Conservation (phyloP, 2,797 vertebrate genomes). For the Myripristis jacobus region DNA sequence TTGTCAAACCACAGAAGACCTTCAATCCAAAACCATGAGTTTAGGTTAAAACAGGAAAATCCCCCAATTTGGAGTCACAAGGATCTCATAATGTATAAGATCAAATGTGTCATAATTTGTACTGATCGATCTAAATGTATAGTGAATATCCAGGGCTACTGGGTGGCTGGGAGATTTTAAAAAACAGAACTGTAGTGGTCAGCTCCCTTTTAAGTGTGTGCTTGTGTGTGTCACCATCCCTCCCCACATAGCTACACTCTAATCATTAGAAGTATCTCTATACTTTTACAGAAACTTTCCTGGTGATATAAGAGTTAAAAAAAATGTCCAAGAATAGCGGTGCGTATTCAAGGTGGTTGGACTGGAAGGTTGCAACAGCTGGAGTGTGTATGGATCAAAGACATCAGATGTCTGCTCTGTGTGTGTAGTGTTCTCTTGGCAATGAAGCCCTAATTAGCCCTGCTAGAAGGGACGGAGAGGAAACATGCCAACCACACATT, state of each 20-base stretch:
- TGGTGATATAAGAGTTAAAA: conserved; percentile 35
- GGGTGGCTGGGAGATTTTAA: conserved; percentile 18
- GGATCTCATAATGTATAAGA: not conserved
- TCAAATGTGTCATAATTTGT: conserved; percentile 23
- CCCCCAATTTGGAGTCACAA: not conserved
- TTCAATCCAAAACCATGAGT: too few relatives aligned
- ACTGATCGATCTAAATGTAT: conserved; percentile 22
- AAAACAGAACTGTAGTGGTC: conserved; percentile 17
- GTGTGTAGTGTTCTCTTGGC: conserved; percentile 73
- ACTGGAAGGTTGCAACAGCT: conserved; percentile 74
- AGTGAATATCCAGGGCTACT: conserved; percentile 18
- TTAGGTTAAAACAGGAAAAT: not conserved
- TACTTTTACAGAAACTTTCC: conserved; percentile 6
- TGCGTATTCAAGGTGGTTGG: conserved; percentile 44
- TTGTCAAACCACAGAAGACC: too few relatives aligned
- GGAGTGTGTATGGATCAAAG: conserved; percentile 79
- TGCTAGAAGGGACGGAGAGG: conserved; percentile 71
- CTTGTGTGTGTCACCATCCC: conserved; percentile 10
- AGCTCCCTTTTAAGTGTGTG: conserved; percentile 13
- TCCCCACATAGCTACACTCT: conserved; percentile 12
- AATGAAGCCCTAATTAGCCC: conserved; percentile 77
- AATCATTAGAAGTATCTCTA: conserved; percentile 4
- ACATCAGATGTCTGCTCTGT: conserved; percentile 69
- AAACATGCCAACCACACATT: conserved; percentile 78
- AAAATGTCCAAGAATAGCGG: conserved; percentile 27